Percentiles rank a stretch among this genome's conserved stretches.
Conservation (phyloP, 1,140 invertebrate genomes). For the Reticulitermes speratus region DNA sequence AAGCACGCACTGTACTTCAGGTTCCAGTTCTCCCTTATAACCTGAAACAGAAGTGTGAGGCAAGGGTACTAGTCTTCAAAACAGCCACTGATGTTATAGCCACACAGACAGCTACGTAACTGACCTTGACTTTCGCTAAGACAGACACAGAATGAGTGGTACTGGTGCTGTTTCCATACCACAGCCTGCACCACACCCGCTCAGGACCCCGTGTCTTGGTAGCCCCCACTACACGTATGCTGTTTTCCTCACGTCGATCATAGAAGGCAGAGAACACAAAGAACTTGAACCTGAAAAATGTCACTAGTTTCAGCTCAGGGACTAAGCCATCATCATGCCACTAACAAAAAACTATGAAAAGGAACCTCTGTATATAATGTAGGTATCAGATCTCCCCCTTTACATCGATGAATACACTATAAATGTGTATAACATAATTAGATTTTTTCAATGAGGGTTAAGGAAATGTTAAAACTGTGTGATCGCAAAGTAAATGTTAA, state of each 20-base stretch:
- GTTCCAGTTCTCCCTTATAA: constrained; percentile 92
- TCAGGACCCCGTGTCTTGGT: constrained; percentile 80
- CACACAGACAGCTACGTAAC: constrained; percentile 11
- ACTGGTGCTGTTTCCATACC: constrained; percentile 53
- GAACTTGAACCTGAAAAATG: constrained; percentile 71
- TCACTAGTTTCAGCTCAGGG: neutral
- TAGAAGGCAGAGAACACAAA: constrained; percentile 89
- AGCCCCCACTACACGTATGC: constrained; percentile 77
- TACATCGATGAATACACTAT: too few relatives aligned
- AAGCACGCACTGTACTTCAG: constrained; percentile 90
- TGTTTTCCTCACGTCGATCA: constrained; percentile 57
- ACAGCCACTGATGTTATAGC: too few relatives aligned
- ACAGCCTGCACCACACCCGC: constrained; percentile 82
- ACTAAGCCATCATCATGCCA: too few relatives aligned
- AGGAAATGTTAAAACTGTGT: too few relatives aligned
- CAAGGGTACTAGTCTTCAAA: too few relatives aligned
- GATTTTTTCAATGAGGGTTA: too few relatives aligned
- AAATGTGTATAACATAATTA: too few relatives aligned
- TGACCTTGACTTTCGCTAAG: constrained; percentile 74
- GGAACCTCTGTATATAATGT: too few relatives aligned
- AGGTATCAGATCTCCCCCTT: too few relatives aligned
- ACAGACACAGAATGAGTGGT: constrained; percentile 62
- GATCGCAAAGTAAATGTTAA: too few relatives aligned
- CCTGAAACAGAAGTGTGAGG: constrained; percentile 47
- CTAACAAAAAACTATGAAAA: too few relatives aligned